These are phyloP conservation scores for Nothocercus julius DNA, from an alignment of 2,113 vertebrate genomes.

Conservation along the genomic window DNA sequence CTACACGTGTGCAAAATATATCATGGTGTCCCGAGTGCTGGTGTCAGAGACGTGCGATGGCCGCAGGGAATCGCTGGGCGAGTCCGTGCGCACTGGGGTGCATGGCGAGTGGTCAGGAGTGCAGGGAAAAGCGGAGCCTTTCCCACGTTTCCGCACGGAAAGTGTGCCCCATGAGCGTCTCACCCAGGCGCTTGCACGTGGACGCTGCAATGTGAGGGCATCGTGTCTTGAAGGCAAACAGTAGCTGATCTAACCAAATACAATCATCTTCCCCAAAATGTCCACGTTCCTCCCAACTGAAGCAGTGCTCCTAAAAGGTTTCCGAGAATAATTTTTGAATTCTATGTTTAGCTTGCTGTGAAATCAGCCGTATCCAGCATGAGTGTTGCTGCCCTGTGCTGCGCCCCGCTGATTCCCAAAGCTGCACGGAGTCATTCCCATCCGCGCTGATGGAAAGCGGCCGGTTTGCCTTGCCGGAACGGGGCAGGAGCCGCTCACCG, in stretches of 20 bases:
- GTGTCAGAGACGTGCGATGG: background rate
- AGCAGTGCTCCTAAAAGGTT: background rate
- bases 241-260: conserved; percentile 35
- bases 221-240: conserved; percentile 18
- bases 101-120: background rate
- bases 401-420: background rate
- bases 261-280: conserved; percentile 22
- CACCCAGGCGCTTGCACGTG: conserved; percentile 11
- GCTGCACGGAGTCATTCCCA: conserved; percentile 42
- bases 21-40: accelerated
- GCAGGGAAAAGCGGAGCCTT: background rate
- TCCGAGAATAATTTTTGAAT: conserved; percentile 43
- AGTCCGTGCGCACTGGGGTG: background rate
- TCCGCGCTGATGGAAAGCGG: conserved; percentile 57
- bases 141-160: background rate
- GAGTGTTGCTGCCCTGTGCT: background rate
- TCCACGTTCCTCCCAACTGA: conserved; percentile 8
- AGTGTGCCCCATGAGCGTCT: background rate
- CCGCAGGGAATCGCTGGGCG: background rate
- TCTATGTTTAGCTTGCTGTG: background rate
- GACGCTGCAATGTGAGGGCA: conserved; percentile 25
- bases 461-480: conserved; percentile 45
- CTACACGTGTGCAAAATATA: background rate
- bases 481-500: no score
- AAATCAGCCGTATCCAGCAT: background rate